Evolutionary conservation across 2,797 vertebrate species (phyloP).

Genomic region (Pteronotus mesoamericanus): DNA sequence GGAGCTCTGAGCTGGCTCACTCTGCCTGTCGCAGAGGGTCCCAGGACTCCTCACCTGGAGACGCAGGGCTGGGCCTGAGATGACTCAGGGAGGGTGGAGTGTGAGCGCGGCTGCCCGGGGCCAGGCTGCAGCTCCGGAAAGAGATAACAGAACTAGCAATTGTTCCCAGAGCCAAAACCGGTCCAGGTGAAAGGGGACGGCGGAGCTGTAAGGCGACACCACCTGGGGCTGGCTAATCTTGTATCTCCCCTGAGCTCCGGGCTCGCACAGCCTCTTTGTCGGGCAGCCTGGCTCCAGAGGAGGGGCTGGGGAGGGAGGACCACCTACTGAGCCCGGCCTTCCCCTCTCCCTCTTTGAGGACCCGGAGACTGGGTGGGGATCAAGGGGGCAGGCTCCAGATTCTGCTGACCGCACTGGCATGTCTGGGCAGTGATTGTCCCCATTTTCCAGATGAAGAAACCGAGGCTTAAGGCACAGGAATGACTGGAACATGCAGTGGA

Average conservation of each 20-base stretch:
- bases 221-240: neutral
- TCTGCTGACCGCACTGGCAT: neutral
- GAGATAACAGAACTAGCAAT: constrained; percentile 20
- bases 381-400: neutral
- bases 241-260: constrained; percentile 21
- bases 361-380: neutral
- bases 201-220: constrained; percentile 33
- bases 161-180: constrained; percentile 11
- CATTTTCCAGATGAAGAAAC: neutral
- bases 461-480: neutral
- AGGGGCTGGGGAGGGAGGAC: neutral
- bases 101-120: neutral
- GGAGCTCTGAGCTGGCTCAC: neutral
- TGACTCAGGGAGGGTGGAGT: neutral
- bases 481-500: no score
- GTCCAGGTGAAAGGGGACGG: neutral
- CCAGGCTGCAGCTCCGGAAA: neutral
- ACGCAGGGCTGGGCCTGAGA: neutral
- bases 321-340: neutral
- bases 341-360: accelerated
- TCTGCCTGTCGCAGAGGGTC: neutral
- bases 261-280: neutral
- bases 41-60: neutral
- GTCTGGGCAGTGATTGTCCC: neutral
- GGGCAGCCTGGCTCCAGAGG: neutral